These are phyloP conservation scores for Aphodius sticticus DNA, from an alignment of 2,888 invertebrate species.

Conservation along the genomic window DNA sequence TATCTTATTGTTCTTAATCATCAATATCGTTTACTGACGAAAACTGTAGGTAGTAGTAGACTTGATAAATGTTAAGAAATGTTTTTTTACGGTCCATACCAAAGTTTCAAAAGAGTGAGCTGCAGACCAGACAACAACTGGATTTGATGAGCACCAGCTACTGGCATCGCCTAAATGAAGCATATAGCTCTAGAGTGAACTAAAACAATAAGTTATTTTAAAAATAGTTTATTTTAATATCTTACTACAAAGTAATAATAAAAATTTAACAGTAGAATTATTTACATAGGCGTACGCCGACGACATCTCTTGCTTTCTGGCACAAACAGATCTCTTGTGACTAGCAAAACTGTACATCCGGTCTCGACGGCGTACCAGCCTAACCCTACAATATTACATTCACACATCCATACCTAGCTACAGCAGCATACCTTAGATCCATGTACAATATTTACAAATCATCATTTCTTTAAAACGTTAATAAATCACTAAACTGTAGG, in stretches of 20 bases:
- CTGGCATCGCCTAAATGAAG: too few relatives aligned
- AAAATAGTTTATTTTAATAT: constrained; percentile 20
- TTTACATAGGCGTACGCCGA: constrained; percentile 44
- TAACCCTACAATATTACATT: constrained; percentile 17
- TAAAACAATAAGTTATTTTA: not conserved
- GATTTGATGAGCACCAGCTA: too few relatives aligned
- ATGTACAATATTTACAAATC: constrained; percentile 47
- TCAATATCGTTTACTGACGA: too few relatives aligned
- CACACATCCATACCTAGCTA: not conserved
- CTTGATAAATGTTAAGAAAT: too few relatives aligned
- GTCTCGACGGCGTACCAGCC: not conserved
- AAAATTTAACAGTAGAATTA: constrained; percentile 41
- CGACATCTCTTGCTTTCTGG: constrained; percentile 45
- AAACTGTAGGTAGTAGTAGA: too few relatives aligned
- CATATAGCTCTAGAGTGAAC: not conserved
- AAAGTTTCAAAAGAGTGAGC: too few relatives aligned
- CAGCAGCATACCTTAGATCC: constrained; percentile 20
- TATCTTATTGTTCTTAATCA: too few relatives aligned
- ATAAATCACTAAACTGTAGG: not conserved
- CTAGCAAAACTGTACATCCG: constrained; percentile 43
- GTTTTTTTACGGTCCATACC: too few relatives aligned
- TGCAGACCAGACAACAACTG: too few relatives aligned
- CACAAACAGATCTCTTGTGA: constrained; percentile 45
- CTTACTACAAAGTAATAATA: constrained; percentile 31
- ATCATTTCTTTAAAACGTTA: not conserved